Evolutionary conservation across 2,888 invertebrate species (phyloP).

Genomic region (Acrocyrtus sp.): DNA sequence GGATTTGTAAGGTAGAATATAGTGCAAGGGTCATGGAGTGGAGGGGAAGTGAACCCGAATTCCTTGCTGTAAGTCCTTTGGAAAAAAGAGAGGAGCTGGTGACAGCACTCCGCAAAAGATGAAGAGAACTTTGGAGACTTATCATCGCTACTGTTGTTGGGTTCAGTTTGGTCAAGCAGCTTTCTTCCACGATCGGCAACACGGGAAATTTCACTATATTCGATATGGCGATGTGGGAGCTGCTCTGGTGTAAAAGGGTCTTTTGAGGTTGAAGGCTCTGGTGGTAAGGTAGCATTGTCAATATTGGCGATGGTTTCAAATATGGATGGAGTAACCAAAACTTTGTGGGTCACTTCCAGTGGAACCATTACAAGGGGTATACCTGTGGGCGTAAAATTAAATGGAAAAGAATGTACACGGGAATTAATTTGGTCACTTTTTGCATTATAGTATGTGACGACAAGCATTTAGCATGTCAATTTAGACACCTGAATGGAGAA

Average conservation of each 20-base stretch:
- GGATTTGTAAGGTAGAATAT: constrained; percentile 50
- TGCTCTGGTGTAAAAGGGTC: not conserved
- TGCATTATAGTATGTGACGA: not conserved
- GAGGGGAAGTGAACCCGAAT: constrained; percentile 52
- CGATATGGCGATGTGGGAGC: constrained; percentile 31
- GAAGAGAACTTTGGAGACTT: constrained; percentile 31
- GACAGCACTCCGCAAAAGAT: constrained; percentile 42
- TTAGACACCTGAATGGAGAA: constrained; percentile 47
- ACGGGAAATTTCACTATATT: constrained; percentile 26
- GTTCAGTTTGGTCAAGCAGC: not conserved
- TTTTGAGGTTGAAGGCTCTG: not conserved
- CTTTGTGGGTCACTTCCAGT: constrained; percentile 50
- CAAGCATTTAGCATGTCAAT: not conserved
- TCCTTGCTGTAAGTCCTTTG: constrained; percentile 33
- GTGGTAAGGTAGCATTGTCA: constrained; percentile 5
- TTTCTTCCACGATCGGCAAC: not conserved
- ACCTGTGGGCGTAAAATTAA: constrained; percentile 24
- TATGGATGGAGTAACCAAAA: constrained; percentile 34
- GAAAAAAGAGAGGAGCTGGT: constrained; percentile 49
- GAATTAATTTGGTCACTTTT: not conserved
- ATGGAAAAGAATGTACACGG: too few relatives aligned
- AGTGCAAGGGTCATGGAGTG: constrained; percentile 53
- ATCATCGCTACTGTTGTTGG: not conserved
- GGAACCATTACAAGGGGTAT: constrained; percentile 54
- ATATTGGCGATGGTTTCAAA: constrained; percentile 35